Evolutionary conservation across 1,140 invertebrate species (phyloP), one percentile per base, ranked within the genome.

Genomic region (Sinonovacula constricta): DNA sequence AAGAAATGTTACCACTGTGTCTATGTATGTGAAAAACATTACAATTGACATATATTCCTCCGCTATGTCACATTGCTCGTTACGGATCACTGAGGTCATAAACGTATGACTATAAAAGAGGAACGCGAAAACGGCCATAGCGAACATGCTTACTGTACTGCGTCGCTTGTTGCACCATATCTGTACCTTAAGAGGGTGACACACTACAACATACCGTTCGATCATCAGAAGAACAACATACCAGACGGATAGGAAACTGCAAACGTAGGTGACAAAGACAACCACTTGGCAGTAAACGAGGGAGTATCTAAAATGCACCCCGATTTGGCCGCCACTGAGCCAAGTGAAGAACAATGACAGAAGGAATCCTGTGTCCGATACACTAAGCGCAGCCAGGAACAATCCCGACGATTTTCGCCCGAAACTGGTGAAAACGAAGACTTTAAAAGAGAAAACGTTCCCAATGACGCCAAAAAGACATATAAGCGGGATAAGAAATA

Each of bases 361-460:
- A 3, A 94, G 83, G 67, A 93, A 94, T 15, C 92, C 89, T 15
- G 93, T 92, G 79, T 94, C 93, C 0, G 93, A 91, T 0, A 88
- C 89, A 5, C 93, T 91, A 18, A 94, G 80, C 0, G 93, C 93
- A 0, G 93, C 93, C 34, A 94, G 80, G 68, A 94, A 94, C 36
- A 93, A 93, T 51, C 92, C 93, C 1, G 93, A 93, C 54, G 93
- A 93, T 2, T 93, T 84, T 86, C 92, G 91, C 62, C 91, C 92
- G 3, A 94, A 83, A 69, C 93, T 92, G 0, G 92, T 93, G 67
- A 91, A 92, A 0, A 93, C 81, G 77, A 94, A 93, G 0, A 93
- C 93, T 0, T 92, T 65, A 79, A 92, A 93, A 0, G 92, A 93
- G 3, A 93, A 74, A 0, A 93, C 75, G 63, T 93, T 93, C 0